Percentiles rank a stretch among this genome's conserved stretches.
Conservation (phyloP, 2,888 invertebrate species). For the Nemotelus nigrinus region DNA sequence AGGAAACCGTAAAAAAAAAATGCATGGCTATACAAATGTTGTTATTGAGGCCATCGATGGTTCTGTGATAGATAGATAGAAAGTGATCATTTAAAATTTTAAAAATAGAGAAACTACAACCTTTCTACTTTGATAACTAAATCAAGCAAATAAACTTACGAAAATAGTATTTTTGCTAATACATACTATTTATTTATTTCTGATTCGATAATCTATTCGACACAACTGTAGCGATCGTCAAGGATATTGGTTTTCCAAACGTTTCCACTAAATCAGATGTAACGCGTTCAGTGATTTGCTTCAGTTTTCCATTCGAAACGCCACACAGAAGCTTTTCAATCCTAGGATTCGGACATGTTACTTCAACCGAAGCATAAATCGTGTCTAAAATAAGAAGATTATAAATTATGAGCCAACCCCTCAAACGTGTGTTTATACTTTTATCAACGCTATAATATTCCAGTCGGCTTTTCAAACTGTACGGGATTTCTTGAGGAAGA, state of each 20-base stretch:
- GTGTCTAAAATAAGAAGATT: conserved; percentile 63
- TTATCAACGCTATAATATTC: conserved; percentile 74
- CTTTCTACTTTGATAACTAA: too few relatives aligned
- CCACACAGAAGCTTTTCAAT: conserved; percentile 76
- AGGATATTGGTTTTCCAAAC: conserved; percentile 69
- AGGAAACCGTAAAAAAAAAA: too few relatives aligned
- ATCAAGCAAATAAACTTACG: too few relatives aligned
- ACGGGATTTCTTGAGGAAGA: conserved; percentile 88
- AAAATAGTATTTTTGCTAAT: too few relatives aligned
- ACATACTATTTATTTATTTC: too few relatives aligned
- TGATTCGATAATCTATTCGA: conserved; percentile 37
- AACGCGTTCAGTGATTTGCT: conserved; percentile 74
- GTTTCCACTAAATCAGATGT: conserved; percentile 73
- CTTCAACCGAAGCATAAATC: conserved; percentile 69
- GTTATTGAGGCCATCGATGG: too few relatives aligned
- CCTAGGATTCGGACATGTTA: conserved; percentile 73
- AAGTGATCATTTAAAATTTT: too few relatives aligned
- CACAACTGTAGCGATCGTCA: conserved; percentile 60
- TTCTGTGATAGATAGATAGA: too few relatives aligned
- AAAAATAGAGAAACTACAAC: too few relatives aligned
- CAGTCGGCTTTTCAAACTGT: conserved; percentile 72
- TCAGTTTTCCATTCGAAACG: conserved; percentile 73
- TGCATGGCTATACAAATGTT: too few relatives aligned
- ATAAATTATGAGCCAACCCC: neutral
- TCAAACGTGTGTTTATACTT: conserved; percentile 58